Evolutionary conservation across 2,888 invertebrate genomes (phyloP), one percentile per base, ranked within the genome.

Genomic region (Neoaliturus tenellus): DNA sequence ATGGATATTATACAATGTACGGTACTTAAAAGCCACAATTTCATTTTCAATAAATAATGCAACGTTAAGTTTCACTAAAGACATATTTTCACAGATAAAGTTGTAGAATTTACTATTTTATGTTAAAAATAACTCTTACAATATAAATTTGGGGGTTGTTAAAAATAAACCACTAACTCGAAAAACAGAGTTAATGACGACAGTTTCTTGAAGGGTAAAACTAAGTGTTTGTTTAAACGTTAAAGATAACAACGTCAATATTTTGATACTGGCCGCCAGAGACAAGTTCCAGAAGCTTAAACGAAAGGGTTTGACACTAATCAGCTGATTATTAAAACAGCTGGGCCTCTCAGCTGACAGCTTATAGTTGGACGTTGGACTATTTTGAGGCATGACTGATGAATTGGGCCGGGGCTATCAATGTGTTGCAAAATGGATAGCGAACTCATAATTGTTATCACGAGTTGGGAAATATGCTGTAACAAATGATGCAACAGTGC

Each of bases 241-340:
- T 20, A 75, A 41, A 17, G 78, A 55, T 55, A 78, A 31, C 28
- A 23, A 35, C 14, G 78, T 78, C 55, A 78, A 78, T 55, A 78
- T 78, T 78, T 28, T 78, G 78, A 78, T 78, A 78, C 78, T 78
- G 33, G 78, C 78, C 78, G 33, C 78, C 23, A 28, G n/a, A 28
- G 35, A 78, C 35, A 55, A 25, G 6, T 33, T 55, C 78, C 78
- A 78, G 78, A 78, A 35, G 55, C 73, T 20, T 33, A 55, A 78
- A 35, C 25, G 62, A 51, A 23, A 4, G 48, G 44, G 48, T 1
- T 48, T 75, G 75, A 78, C 78, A 55, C 78, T 78, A 78, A 78
- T 78, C 78, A 78, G 78, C 78, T 78, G 78, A 31, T 75, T 41
- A 51, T 23, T 51, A 51, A 44, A 51, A 51, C 51, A 51, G 67